Percentiles rank a stretch among this genome's conserved stretches.
phyloP scores from a whole-genome alignment of 2,797 vertebrate genomes.

The Loriculus beryllinus region DNA sequence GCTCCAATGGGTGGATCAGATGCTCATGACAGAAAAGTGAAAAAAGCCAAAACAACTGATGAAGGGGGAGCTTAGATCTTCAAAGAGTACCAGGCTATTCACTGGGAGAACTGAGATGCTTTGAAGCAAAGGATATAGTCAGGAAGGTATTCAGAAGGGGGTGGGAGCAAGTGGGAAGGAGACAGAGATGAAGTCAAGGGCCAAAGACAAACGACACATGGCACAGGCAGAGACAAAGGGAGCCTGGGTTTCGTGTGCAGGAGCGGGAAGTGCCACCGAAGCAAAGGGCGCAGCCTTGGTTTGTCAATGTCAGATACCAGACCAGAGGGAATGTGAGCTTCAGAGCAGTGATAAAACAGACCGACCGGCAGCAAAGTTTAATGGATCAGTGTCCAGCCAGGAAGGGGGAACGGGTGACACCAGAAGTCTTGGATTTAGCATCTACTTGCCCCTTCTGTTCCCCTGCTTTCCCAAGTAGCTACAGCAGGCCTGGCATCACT shows the following conservation, averaged over 20 bases:
- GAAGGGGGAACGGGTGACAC: background rate
- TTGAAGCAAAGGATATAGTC: background rate
- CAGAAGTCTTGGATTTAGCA: background rate
- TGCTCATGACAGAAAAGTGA: constrained; percentile 8
- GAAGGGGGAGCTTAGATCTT: background rate
- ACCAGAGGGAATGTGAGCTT: fast-evolving
- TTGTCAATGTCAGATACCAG: background rate
- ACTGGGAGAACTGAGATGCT: background rate
- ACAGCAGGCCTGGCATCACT: background rate
- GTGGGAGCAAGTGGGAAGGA: background rate
- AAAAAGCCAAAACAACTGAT: background rate
- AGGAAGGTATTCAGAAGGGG: background rate
- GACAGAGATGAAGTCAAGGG: background rate
- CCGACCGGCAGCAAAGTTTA: background rate
- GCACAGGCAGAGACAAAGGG: background rate
- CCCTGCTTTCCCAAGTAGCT: background rate
- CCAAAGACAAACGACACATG: background rate
- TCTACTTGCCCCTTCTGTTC: background rate
- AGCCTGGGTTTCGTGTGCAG: fast-evolving
- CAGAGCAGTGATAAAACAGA: background rate
- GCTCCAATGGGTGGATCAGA: constrained; percentile 8
- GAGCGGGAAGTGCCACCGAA: background rate
- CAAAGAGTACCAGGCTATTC: background rate
- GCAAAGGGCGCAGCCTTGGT: background rate
- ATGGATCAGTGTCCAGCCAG: fast-evolving